Percentiles rank a stretch among this genome's conserved stretches.
These are phyloP conservation scores for Pachypeltis micranthus DNA, from an alignment of 1,140 invertebrate genomes.

Conservation along the genomic window DNA sequence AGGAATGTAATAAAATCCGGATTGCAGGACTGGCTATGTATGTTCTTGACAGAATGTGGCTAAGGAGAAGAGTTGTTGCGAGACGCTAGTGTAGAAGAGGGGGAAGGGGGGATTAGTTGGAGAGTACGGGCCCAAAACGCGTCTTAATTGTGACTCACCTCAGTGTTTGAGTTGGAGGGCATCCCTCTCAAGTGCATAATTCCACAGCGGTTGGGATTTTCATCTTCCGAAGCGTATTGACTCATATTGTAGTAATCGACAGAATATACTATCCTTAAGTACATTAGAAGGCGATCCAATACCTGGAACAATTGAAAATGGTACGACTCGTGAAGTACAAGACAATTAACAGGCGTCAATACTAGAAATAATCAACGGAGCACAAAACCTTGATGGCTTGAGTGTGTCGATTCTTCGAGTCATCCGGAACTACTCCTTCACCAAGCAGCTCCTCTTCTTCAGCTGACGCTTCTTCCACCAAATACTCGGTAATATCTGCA, in stretches of 20 bases:
- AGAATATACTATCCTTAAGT: constrained; percentile 93
- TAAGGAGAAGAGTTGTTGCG: too few species aligned
- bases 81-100: too few species aligned
- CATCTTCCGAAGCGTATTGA: constrained; percentile 98
- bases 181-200: constrained; percentile 93
- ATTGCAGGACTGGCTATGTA: too few species aligned
- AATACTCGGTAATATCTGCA: constrained; percentile 87
- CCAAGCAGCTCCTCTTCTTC: constrained; percentile 95
- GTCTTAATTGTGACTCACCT: constrained; percentile 42
- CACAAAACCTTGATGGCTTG: constrained; percentile 3
- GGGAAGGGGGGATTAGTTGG: neutral
- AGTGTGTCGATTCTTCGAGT: constrained; percentile 7
- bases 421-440: constrained; percentile 38
- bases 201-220: constrained; percentile 98
- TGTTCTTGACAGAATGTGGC: too few species aligned
- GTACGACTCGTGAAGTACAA: too few species aligned
- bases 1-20: too few species aligned
- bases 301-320: too few species aligned
- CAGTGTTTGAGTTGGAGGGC: constrained; percentile 53
- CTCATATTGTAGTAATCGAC: constrained; percentile 98
- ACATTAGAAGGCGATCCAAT: constrained; percentile 75
- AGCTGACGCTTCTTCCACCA: constrained; percentile 95
- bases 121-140: neutral
- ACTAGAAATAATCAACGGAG: neutral
- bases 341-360: neutral